Evolutionary conservation across 2,888 invertebrate species (phyloP), one percentile per base, ranked within the genome.

Genomic region (Caenorhabditis virilis): DNA sequence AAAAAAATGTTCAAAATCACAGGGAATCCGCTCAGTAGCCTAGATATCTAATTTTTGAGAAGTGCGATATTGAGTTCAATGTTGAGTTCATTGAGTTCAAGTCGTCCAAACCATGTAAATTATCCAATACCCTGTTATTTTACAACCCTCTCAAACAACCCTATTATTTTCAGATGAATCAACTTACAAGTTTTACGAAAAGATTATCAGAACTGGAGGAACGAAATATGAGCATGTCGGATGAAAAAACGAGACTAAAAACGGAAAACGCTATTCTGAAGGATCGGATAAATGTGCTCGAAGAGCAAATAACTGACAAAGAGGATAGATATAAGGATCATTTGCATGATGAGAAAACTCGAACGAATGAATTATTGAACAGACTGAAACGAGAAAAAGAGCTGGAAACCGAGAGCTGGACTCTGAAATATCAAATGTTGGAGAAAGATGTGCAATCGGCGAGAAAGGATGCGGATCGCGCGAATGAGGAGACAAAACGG

Each of bases 261-360:
- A 77, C 74, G 38, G 83, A 83, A 20, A 82, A 79, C 43, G 79
- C 81, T n/a, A 62, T 83, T 11, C 68, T 82, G 16, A 75, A 77
- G 48, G 82, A 83, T 60, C 47, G 82, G 23, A 53, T 79, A 22
- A 76, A 81, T 62, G 52, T 65, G 25, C 51, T 83, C 23, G 82
- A 82, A 49, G 82, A 82, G 48, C 78, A 82, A 49, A 45, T 69
- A 25, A 59, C 66, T 18, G 60, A 63, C 30, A 72, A 62, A 15
- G 82, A 82, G 42, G 73, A 78, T 26, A 69, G 77, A 48, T 77
- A 72, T 62, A 59, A 64, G 13, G 78, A 82, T 45, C 69, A 74
- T 26, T 55, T 77, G n/a, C 64, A 74, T 13, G 81, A 80, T 38
- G 82, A 83, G 54, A 72, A 74, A 39, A 50, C 60, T 0, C 64